Conservation (phyloP, 2,797 vertebrate species). For the Acanthis flammea region DNA sequence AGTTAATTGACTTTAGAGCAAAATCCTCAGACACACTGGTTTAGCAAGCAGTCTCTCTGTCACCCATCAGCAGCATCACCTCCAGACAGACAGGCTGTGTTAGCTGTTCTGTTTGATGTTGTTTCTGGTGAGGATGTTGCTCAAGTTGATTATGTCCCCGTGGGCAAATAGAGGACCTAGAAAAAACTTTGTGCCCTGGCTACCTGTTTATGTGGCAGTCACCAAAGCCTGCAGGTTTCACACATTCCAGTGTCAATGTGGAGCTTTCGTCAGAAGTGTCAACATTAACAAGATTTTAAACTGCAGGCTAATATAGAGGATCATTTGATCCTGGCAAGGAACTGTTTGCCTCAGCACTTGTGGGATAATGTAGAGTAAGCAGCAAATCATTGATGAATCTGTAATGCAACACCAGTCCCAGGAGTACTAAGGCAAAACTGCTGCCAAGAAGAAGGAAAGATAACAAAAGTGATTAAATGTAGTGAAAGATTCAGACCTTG, state of each 20-base stretch:
- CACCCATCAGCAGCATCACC: background rate
- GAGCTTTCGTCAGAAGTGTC: conserved; percentile 49
- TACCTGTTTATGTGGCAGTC: background rate
- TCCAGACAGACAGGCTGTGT: background rate
- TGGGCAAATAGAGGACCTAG: background rate
- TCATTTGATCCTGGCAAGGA: conserved; percentile 64
- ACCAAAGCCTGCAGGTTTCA: background rate
- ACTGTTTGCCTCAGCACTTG: conserved; percentile 68
- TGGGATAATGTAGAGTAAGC: conserved; percentile 44
- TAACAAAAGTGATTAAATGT: conserved; percentile 21
- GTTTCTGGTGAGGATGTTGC: background rate
- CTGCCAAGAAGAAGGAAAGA: conserved; percentile 39
- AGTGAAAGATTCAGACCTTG: background rate
- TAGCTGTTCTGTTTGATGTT: background rate
- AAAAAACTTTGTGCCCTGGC: background rate
- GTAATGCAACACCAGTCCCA: conserved; percentile 74
- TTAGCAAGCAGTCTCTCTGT: background rate
- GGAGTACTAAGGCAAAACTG: conserved; percentile 69
- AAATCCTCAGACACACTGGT: background rate
- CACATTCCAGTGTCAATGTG: conserved; percentile 30
- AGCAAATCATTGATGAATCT: conserved; percentile 63
- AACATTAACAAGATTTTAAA: conserved; percentile 66
- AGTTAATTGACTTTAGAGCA: conserved; percentile 29
- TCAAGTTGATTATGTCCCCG: background rate
- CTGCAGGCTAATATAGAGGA: conserved; percentile 18